Percentiles rank a stretch among this genome's conserved stretches.
These are phyloP conservation scores for Lacerta agilis DNA, from an alignment of 2,797 vertebrate species.

Conservation along the genomic window DNA sequence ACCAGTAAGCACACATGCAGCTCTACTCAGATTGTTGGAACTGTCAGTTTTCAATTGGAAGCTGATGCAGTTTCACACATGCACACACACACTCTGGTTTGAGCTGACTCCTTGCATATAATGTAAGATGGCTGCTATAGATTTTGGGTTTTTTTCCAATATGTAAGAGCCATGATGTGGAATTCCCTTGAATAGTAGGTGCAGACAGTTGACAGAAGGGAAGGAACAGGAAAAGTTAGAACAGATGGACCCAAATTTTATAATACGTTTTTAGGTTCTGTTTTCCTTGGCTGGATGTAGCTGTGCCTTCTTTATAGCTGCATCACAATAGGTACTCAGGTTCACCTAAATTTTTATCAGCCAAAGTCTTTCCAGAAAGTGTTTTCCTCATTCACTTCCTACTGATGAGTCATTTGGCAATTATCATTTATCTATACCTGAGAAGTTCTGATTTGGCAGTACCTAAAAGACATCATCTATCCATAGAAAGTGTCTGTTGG, in stretches of 20 bases:
- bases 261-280: neutral
- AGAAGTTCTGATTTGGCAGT: conserved; percentile 2
- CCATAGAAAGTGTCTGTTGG: neutral
- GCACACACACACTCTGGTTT: neutral
- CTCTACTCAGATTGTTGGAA: neutral
- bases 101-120: neutral
- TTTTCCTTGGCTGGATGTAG: neutral
- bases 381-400: neutral
- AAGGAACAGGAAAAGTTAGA: neutral
- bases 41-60: neutral
- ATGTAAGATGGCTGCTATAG: neutral
- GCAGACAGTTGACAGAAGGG: neutral
- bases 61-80: too few relatives aligned
- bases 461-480: neutral
- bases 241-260: conserved; percentile 15
- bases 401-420: neutral
- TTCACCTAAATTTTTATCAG: neutral
- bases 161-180: neutral
- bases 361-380: neutral
- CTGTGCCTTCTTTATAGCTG: neutral
- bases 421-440: neutral
- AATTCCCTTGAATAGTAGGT: conserved; percentile 12
- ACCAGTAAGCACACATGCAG: neutral
- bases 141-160: neutral
- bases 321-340: neutral